Percentiles rank a stretch among this genome's conserved stretches.
phyloP scores from a whole-genome alignment of 2,113 vertebrate genomes.

The Platanista minor region DNA sequence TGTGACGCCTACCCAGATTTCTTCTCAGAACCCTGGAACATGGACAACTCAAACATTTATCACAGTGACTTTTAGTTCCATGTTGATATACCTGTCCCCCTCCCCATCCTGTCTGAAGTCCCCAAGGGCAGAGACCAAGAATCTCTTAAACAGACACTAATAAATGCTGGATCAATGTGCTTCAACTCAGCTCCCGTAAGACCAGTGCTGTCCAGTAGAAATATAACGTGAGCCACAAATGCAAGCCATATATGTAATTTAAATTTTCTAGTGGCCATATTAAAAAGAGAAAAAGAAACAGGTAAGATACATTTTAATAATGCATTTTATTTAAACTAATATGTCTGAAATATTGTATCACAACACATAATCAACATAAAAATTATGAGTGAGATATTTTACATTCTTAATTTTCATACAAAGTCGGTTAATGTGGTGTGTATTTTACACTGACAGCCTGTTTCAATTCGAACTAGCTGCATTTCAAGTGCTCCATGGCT shows the following conservation, averaged over 20 bases:
- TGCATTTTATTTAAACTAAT: not conserved
- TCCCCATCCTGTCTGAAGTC: not conserved
- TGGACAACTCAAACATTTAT: not conserved
- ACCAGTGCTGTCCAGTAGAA: not conserved
- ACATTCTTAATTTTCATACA: not conserved
- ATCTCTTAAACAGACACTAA: not conserved
- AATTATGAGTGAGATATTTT: not conserved
- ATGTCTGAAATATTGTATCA: not conserved
- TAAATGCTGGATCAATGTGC: not conserved
- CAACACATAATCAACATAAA: not conserved
- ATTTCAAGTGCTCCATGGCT: not conserved
- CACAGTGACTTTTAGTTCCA: not conserved
- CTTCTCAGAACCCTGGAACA: not conserved
- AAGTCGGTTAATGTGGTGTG: accelerated
- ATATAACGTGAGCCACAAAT: not conserved
- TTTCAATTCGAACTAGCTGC: not conserved
- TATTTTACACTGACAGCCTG: not conserved
- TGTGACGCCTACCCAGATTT: conserved; percentile 25
- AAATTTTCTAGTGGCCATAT: not conserved
- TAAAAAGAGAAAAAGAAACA: not conserved
- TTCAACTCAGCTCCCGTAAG: not conserved
- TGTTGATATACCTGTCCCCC: not conserved
- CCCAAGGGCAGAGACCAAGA: not conserved
- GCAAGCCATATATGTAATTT: not conserved
- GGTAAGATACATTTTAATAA: not conserved